Base-by-base conservation (phyloP, 2,113 vertebrate genomes). In the Erinaceus europaeus region DNA sequence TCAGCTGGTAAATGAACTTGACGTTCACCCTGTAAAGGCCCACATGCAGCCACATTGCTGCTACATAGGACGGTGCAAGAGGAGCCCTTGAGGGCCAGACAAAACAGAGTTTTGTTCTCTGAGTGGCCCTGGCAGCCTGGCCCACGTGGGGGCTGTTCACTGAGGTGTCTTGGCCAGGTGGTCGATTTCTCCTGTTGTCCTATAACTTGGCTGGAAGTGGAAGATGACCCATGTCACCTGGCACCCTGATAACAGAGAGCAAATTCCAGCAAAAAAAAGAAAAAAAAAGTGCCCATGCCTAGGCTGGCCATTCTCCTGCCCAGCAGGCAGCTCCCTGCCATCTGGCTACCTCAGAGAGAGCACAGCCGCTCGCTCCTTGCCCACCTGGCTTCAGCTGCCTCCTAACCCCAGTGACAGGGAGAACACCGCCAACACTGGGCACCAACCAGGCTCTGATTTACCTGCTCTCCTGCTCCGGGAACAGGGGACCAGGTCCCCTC, bases 241-340 rank as follows among this genome's bases (percentile, higher is more conserved):
- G 95, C 74, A 71, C 92, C 95, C 94, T 91, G 89, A 90, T 55
- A 92, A 91, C 92, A 38, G 81, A 93, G 75, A 96, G 84, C 84
- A 92, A 90, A 95, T 96, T 96, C 95, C 95, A 96, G 94, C 93
- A 95, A 94, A 95, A n/a, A n/a, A n/a, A n/a, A n/a, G n/a, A n/a
- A n/a, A n/a, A n/a, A n/a, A n/a, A n/a, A 94, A 93, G 93, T 94
- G 94, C 91, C 95, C 95, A 95, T 89, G 94, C 93, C 93, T 92
- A 40, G 82, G 90, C 93, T 94, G 90, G 94, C 93, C 93, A 87
- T 95, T 84, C 93, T 74, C 46, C 6, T 75, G 82, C 95, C 91
- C 95, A 95, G 95, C 94, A 95, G 94, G 95, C 84, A 86, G 74
- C 94, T 94, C 94, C 71, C 87, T 83, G 94, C 95, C 95, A 96